These are phyloP conservation scores for Anthophora plumipes DNA, from an alignment of 2,888 invertebrate genomes.

Conservation along the genomic window DNA sequence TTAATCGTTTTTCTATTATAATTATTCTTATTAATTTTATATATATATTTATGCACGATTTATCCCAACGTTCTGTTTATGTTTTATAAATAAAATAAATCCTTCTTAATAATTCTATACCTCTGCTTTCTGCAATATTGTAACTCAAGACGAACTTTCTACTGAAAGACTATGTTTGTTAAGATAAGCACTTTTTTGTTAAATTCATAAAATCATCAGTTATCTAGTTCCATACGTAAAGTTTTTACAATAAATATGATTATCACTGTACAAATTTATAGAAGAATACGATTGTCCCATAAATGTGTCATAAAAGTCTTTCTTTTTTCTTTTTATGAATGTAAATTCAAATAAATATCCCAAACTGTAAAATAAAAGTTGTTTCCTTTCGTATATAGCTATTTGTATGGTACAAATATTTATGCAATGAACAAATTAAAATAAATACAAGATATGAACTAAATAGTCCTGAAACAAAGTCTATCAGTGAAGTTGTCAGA, in stretches of 20 bases:
- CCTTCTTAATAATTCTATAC: slow-evolving; percentile 76
- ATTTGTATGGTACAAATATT: slow-evolving; percentile 30
- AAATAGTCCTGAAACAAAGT: slow-evolving; percentile 71
- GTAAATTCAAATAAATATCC: slow-evolving; percentile 31
- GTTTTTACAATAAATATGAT: slow-evolving; percentile 28
- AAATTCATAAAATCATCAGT: slow-evolving; percentile 36
- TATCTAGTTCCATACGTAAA: slow-evolving; percentile 7
- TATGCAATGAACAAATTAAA: slow-evolving; percentile 42
- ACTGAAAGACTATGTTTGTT: slow-evolving; percentile 76
- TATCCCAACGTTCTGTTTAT: slow-evolving; percentile 74
- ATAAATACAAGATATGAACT: slow-evolving; percentile 62
- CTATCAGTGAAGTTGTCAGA: slow-evolving; percentile 75
- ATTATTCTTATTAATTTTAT: slow-evolving; percentile 74
- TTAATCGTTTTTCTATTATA: slow-evolving; percentile 73
- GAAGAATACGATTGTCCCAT: slow-evolving; percentile 58
- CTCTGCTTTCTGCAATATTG: slow-evolving; percentile 73
- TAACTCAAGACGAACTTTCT: slow-evolving; percentile 70
- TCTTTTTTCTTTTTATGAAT: slow-evolving; percentile 13
- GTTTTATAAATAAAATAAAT: slow-evolving; percentile 81
- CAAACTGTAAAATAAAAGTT: slow-evolving; percentile 26
- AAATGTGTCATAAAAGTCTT: slow-evolving; percentile 33
- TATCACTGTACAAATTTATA: slow-evolving; percentile 46
- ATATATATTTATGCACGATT: slow-evolving; percentile 78
- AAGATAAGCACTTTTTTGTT: slow-evolving; percentile 12
- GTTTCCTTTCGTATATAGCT: slow-evolving; percentile 11